phyloP scores from a whole-genome alignment of 2,888 invertebrate genomes.

The Apocheima hispidaria region DNA sequence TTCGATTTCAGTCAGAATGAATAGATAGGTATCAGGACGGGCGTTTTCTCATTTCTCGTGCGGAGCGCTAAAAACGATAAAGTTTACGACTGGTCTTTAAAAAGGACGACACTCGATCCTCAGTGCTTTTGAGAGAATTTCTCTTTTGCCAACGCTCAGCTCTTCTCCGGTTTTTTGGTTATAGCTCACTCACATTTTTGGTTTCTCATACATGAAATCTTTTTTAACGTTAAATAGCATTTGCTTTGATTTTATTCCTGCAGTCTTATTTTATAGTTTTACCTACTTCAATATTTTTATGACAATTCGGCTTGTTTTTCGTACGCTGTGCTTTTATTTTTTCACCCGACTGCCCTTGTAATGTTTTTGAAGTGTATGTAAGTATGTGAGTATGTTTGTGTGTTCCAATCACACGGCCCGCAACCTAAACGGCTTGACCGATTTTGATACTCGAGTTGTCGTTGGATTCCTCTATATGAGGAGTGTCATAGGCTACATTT shows the following conservation, averaged over 20 bases:
- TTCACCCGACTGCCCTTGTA: too few species aligned
- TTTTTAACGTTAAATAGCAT: slow-evolving; percentile 28
- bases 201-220: slow-evolving; percentile 37
- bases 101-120: slow-evolving; percentile 74
- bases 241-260: slow-evolving; percentile 30
- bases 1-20: slow-evolving; percentile 45
- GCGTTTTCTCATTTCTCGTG: slow-evolving; percentile 66
- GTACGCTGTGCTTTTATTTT: too few species aligned
- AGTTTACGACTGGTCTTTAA: slow-evolving; percentile 76
- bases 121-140: slow-evolving; percentile 75
- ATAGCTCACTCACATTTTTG: too few species aligned
- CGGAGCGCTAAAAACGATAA: slow-evolving; percentile 76
- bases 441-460: too few species aligned
- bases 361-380: too few species aligned
- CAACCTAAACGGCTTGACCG: too few species aligned
- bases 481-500: too few species aligned
- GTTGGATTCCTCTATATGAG: too few species aligned
- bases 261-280: slow-evolving; percentile 24
- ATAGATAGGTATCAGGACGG: slow-evolving; percentile 47
- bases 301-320: too few species aligned
- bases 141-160: slow-evolving; percentile 65
- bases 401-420: too few species aligned
- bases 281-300: background rate
- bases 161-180: slow-evolving; percentile 51
- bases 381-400: too few species aligned